phyloP scores from a whole-genome alignment of 2,113 vertebrate species.

The Falco punctatus region DNA sequence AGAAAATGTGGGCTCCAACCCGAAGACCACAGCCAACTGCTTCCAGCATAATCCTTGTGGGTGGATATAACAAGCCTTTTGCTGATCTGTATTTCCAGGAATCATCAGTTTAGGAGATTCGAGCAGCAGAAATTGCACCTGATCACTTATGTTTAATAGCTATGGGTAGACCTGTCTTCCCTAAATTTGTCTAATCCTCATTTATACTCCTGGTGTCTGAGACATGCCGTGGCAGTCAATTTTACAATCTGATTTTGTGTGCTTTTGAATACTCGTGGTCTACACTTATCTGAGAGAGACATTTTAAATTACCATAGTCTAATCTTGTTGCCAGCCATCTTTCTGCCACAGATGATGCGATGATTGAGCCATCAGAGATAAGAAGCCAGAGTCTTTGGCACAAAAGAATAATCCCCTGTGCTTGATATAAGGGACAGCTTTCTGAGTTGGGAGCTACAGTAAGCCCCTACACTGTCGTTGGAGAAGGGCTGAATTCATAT shows the following conservation, averaged over 20 bases:
- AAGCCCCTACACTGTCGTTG: neutral
- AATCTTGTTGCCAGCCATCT: slow-evolving; percentile 24
- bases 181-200: slow-evolving; percentile 12
- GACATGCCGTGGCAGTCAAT: neutral
- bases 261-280: slow-evolving; percentile 12
- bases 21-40: neutral
- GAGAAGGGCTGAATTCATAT: neutral
- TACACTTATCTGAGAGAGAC: slow-evolving; percentile 1
- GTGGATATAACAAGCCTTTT: neutral
- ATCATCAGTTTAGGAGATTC: neutral
- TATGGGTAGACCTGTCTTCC: neutral
- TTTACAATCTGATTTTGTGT: slow-evolving; percentile 33
- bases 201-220: neutral
- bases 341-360: slow-evolving; percentile 11
- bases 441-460: neutral
- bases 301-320: slow-evolving; percentile 19
- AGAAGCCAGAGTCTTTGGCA: neutral
- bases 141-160: neutral
- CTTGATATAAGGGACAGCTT: neutral
- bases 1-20: neutral
- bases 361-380: slow-evolving; percentile 13
- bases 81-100: neutral
- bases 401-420: neutral
- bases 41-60: neutral
- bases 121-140: neutral